These are phyloP conservation scores for Phalangium opilio DNA, from an alignment of 2,888 invertebrate species.

Conservation along the genomic window DNA sequence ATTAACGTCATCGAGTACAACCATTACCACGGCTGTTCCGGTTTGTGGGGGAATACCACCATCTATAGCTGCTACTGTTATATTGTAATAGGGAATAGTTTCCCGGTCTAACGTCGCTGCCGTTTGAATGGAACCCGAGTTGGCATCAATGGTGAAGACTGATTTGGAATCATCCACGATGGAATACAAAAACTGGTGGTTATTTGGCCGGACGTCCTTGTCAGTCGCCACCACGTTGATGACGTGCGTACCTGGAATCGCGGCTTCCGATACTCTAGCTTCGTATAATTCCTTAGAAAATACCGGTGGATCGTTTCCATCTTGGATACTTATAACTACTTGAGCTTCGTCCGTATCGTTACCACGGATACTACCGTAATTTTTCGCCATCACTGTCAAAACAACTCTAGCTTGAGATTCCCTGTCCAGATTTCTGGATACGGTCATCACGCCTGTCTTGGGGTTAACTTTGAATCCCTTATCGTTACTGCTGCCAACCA, in stretches of 20 bases:
- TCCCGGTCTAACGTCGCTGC: slow-evolving; percentile 64
- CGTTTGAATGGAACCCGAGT: slow-evolving; percentile 62
- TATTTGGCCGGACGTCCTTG: slow-evolving; percentile 75
- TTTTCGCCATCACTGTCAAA: slow-evolving; percentile 83
- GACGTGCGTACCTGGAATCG: slow-evolving; percentile 53
- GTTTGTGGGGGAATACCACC: slow-evolving; percentile 78
- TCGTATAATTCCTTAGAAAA: slow-evolving; percentile 59
- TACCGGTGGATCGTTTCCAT: slow-evolving; percentile 90
- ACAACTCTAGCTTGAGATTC: slow-evolving; percentile 80
- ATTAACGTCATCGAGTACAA: slow-evolving; percentile 70
- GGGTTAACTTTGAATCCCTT: slow-evolving; percentile 73
- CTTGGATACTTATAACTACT: slow-evolving; percentile 81
- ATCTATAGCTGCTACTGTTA: slow-evolving; percentile 73
- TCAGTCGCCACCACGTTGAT: slow-evolving; percentile 69
- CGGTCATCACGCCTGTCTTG: slow-evolving; percentile 59
- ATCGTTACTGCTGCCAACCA: slow-evolving; percentile 83
- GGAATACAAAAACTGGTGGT: slow-evolving; percentile 80
- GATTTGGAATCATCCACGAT: slow-evolving; percentile 71
- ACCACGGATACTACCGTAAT: slow-evolving; percentile 78
- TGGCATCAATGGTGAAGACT: slow-evolving; percentile 73
- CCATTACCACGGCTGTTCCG: slow-evolving; percentile 68
- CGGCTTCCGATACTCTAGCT: slow-evolving; percentile 64
- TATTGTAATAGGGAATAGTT: slow-evolving; percentile 50
- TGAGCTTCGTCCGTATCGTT: slow-evolving; percentile 92
- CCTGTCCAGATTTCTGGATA: slow-evolving; percentile 62